Evolutionary conservation across 2,113 vertebrate species (phyloP), one percentile per base, ranked within the genome.

Genomic region (Casuarius casuarius): DNA sequence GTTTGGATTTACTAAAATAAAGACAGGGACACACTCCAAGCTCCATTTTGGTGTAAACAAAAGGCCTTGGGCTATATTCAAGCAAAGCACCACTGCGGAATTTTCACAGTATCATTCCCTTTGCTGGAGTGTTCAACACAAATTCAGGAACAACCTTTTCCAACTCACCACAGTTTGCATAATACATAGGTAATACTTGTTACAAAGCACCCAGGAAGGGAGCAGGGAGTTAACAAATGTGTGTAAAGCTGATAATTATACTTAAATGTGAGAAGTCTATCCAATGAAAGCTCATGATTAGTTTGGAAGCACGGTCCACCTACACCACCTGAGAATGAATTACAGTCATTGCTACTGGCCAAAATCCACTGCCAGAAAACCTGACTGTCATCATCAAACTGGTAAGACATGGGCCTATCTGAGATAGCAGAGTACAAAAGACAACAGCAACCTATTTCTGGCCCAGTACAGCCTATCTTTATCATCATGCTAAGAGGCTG

Each of bases 321-420:
- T 54, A 22, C 48, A 48, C 26, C 51, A 80, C 68, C 58, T 61
- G 61, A 35, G 42, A 33, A 7, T 21, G 56, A 58, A 28, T 51
- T 73, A 68, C 35, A 46, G 22, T n/a, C 40, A 16, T 26, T 65
- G 40, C 2, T 51, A 12, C 22, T 29, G 23, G 29, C 54, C 71
- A 78, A 87, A 80, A 87, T 15, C 23, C 73, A 59, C 44, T 0
- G 1, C 42, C 49, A 54, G 61, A 44, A 62, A 61, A 56, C 44
- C 35, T 6, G 21, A 46, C 12, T 28, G 46, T 44, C 81, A 58
- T 52, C 66, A 58, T 5, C 66, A 35, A 46, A 51, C 33, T 19
- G 19, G 4, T 44, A 40, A 40, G 40, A 46, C 0, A 0, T 6
- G 5, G n/a, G 31, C 19, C 52, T 58, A 20, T n/a, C 70, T 3